Base-by-base conservation (phyloP, 1,140 invertebrate genomes). In the Papilio helenus region DNA sequence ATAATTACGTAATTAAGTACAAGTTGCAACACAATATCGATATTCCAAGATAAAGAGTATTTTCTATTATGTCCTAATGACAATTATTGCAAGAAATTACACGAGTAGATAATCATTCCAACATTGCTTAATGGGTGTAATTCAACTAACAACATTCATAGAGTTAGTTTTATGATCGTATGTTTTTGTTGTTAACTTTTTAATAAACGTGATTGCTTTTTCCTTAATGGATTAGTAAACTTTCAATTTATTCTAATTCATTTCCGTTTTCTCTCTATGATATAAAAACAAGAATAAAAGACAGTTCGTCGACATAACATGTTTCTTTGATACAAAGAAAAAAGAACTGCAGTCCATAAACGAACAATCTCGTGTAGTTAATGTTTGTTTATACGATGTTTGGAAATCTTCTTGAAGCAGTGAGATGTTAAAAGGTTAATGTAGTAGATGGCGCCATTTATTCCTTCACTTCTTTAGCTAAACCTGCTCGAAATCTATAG, bases 61-160 rank as follows among this genome's bases (percentile, higher is more conserved):
- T 68, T 68, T 29, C 58, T 61, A 61, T 68, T 34, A 68, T 34
- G 26, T 68, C 61, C 26, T 68, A 68, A 68, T 68, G 10, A 68
- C 23, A 29, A 34, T 68, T 29, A 68, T 68, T 68, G 14, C 61
- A 29, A 68, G 55, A 10, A 55, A 55, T n/a, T 55, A 20, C n/a
- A n/a, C n/a, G n/a, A n/a, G n/a, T 55, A n/a, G 51, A 55, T 55
- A 55, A 18, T 20, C 34, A 39, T 39, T 39, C 34, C 20, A 16
- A 20, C 44, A 46, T 12, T 16, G 44, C 44, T 1, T 46, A 14
- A 5, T 46, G 12, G 0, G 2, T 1, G 14, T 14, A 2, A 16
- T 46, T 46, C 12, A 12, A 46, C 7, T 46, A 46, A 46, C 2
- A 12, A 1, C 14, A 39, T 39, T 8, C 34, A 8, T 39, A 39